A percentile compares a stretch with the other conserved stretches of the same genome.
Evolutionary conservation across 1,140 invertebrate genomes (phyloP).

Genomic region (Hestina assimilis): DNA sequence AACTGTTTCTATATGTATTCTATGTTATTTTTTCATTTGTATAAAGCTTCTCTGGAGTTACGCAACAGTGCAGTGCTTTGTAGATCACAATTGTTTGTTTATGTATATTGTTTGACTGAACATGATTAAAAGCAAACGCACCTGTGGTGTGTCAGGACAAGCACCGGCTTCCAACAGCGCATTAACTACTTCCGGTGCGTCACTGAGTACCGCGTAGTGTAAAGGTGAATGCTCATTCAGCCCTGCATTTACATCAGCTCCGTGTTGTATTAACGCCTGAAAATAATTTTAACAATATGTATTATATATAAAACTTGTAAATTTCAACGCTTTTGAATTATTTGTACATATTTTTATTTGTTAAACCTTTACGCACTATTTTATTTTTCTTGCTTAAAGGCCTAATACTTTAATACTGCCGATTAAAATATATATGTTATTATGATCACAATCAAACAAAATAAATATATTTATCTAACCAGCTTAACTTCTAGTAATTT

Average conservation of each 20-base stretch:
- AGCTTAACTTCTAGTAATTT: too few species aligned
- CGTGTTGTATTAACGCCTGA: constrained; percentile 80
- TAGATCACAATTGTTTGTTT: constrained; percentile 22
- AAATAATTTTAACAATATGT: constrained; percentile 40
- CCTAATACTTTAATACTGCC: too few species aligned
- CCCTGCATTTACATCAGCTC: constrained; percentile 87
- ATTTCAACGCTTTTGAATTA: too few species aligned
- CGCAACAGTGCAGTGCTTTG: constrained; percentile 8
- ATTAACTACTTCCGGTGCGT: constrained; percentile 83
- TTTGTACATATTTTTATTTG: too few species aligned
- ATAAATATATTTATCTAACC: too few species aligned
- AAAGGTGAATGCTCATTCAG: constrained; percentile 82
- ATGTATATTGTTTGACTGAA: background rate
- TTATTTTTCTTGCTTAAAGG: too few species aligned
- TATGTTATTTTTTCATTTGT: too few species aligned
- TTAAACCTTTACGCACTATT: too few species aligned
- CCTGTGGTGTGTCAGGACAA: constrained; percentile 87
- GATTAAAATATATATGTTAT: too few species aligned
- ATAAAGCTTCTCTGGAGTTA: background rate
- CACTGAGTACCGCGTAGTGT: constrained; percentile 86
- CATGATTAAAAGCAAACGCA: constrained; percentile 43
- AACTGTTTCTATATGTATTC: too few species aligned
- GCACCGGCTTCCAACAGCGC: constrained; percentile 84
- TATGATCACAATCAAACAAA: too few species aligned
- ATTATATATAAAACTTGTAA: background rate